Base-by-base conservation (phyloP, 2,797 vertebrate genomes). In the Melanotaenia parkinsoni region DNA sequence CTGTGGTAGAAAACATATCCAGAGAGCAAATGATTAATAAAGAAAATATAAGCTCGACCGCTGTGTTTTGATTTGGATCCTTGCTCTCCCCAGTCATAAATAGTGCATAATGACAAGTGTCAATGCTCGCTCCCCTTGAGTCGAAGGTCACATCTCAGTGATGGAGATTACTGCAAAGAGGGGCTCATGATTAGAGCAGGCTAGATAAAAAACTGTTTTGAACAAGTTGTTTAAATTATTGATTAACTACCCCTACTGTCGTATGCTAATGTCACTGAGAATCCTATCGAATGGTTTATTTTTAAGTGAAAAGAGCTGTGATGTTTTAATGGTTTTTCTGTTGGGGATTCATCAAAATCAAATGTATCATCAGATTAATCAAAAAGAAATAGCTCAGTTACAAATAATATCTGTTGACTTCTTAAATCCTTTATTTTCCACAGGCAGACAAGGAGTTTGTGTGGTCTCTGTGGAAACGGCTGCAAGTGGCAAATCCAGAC, bases 401-500 rank as follows among this genome's bases (percentile, higher is more conserved):
- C 40, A 58, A 80, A 58, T 58, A 69, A 63, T 71, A 63, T 43
- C 60, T 77, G 60, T 72, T 84, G 68, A 85, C 71, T 79, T 3
- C 8, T 32, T 70, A 62, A 80, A 80, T 80, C 56, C n/a, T 83
- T 81, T 77, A 60, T 76, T 86, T 85, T 53, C 77, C 76, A 72
- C 89, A 99, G 97, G 96, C 96, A 81, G 96, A 97, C 92, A 99
- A 99, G 94, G 96, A 99, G 90, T 99, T 99, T 94, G 95, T 98
- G 77, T 98, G 96, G 96, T 97, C 95, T 76, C 95, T 99, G 80
- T 99, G 97, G 97, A 99, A 98, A 91, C 91, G 90, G 45, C 95
- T 98, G 33, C 96, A 97, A 87, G 92, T 95, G 72, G 94, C 95
- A 88, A 97, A 95, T 90, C 96, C 96, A 73, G 96, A 98, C 92